These are phyloP conservation scores for Anomalospiza imberbis DNA, from an alignment of 2,797 vertebrate genomes.

Conservation along the genomic window DNA sequence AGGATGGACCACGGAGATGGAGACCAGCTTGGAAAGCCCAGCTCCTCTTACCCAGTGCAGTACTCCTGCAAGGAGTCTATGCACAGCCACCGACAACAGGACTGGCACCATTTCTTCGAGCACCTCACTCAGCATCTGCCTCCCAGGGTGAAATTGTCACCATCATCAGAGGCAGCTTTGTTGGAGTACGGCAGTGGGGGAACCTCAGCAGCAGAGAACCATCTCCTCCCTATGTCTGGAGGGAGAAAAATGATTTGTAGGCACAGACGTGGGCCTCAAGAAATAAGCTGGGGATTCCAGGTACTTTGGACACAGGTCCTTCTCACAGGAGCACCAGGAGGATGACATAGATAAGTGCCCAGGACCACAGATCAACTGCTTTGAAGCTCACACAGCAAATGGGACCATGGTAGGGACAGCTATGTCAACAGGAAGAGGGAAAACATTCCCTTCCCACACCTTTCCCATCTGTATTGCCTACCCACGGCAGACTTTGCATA, in stretches of 20 bases:
- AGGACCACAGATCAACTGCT: not conserved
- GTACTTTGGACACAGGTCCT: not conserved
- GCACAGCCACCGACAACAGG: not conserved
- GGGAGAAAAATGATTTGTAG: not conserved
- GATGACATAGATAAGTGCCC: not conserved
- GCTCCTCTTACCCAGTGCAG: not conserved
- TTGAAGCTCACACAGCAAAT: not conserved
- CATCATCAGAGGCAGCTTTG: not conserved
- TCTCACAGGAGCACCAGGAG: not conserved
- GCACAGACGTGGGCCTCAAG: not conserved
- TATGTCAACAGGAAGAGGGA: not conserved
- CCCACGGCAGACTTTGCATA: not conserved
- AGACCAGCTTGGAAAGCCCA: not conserved
- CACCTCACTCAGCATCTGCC: not conserved
- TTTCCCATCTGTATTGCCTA: not conserved
- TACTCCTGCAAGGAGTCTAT: not conserved
- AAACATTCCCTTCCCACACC: not conserved
- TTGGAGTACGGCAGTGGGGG: not conserved
- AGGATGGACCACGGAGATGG: not conserved
- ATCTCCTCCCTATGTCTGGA: not conserved
- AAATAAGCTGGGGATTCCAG: not conserved
- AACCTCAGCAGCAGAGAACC: not conserved
- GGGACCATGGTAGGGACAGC: not conserved
- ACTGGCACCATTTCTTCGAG: fast-evolving
- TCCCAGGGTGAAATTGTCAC: not conserved